These are phyloP conservation scores for Ochotona curzoniae DNA, from an alignment of 2,113 vertebrate genomes.

Conservation along the genomic window DNA sequence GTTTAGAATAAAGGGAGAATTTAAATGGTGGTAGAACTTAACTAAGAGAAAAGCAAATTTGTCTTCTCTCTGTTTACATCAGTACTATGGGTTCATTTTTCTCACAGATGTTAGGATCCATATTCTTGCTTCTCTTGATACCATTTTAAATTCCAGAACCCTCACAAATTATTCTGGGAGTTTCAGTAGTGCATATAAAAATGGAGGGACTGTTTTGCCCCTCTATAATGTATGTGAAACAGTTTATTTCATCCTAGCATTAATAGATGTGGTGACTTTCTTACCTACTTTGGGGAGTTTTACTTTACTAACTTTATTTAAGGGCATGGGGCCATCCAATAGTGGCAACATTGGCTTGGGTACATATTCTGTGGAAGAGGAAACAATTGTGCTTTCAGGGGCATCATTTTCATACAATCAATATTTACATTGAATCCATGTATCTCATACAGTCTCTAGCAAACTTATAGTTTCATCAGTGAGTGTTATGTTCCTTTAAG, in stretches of 20 bases:
- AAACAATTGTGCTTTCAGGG: background rate
- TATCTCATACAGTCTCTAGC: background rate
- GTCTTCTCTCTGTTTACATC: background rate
- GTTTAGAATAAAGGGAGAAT: background rate
- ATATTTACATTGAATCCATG: background rate
- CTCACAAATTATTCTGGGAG: background rate
- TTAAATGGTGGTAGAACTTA: background rate
- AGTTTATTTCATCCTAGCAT: background rate
- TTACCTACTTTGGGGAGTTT: background rate
- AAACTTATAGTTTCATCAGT: slow-evolving; percentile 18
- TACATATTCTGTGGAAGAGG: background rate
- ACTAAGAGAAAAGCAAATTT: background rate
- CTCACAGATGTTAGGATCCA: background rate
- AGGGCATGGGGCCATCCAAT: background rate
- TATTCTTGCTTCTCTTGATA: background rate
- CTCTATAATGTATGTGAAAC: background rate
- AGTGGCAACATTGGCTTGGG: background rate
- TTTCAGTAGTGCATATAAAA: background rate
- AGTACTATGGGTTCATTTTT: background rate
- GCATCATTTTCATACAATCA: background rate
- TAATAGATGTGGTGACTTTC: background rate
- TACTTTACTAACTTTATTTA: background rate
- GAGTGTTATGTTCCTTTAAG: background rate
- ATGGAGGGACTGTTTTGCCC: no score
- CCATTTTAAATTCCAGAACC: background rate